A percentile compares a stretch with the other conserved stretches of the same genome.
Evolutionary conservation across 2,797 vertebrate species (phyloP).

Genomic region (Falco concolor): DNA sequence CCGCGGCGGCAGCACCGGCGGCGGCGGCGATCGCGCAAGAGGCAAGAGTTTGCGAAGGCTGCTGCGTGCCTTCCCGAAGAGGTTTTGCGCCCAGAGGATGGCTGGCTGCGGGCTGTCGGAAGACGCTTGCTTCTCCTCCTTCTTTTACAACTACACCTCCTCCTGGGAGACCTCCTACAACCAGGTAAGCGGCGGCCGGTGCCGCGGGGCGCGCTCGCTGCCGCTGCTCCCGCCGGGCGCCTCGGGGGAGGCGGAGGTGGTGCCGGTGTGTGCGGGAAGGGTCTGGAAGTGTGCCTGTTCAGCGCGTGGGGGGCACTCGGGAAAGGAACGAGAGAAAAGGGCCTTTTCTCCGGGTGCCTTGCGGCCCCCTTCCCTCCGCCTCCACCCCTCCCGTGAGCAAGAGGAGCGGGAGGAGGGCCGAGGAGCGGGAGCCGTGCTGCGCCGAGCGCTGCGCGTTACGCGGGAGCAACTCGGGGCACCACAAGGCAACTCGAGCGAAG

Average conservation of each 20-base stretch:
- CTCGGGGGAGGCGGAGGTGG: not conserved
- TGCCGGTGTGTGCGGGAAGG: not conserved
- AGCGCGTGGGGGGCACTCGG: not conserved
- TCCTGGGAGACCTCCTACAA: constrained; percentile 89
- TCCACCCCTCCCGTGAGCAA: not conserved
- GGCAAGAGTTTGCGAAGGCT: constrained; percentile 48
- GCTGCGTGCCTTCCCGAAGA: constrained; percentile 30
- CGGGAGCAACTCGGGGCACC: constrained; percentile 47
- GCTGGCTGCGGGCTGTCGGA: constrained; percentile 87
- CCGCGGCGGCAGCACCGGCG: constrained; percentile 55
- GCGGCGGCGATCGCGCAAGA: not conserved
- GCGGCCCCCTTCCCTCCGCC: not conserved
- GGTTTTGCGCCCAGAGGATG: constrained; percentile 78
- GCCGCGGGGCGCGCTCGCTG: not conserved
- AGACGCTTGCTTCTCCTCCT: constrained; percentile 86
- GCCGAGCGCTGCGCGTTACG: not conserved
- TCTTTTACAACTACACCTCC: constrained; percentile 89
- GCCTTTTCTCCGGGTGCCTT: not conserved
- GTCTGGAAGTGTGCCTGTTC: not conserved
- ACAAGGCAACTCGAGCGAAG: constrained; percentile 60
- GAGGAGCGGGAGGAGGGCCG: not conserved
- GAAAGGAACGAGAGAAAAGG: not conserved
- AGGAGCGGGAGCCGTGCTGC: not conserved
- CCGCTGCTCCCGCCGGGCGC: not conserved
- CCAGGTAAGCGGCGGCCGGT: constrained; percentile 82